phyloP scores from a whole-genome alignment of 2,888 invertebrate genomes.

The Tenthredo notha region DNA sequence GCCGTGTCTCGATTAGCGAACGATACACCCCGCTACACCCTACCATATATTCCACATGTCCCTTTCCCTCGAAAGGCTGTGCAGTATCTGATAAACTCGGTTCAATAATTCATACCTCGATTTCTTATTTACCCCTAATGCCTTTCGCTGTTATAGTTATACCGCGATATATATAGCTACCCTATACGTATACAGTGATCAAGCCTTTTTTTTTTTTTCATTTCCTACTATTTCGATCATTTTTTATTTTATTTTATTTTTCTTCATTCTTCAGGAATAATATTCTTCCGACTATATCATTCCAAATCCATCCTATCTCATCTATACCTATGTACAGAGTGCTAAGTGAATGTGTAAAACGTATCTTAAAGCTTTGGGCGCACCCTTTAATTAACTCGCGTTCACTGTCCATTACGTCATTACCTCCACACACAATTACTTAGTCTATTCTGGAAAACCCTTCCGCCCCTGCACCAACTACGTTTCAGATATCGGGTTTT shows the following conservation, averaged over 20 bases:
- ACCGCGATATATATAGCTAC: too few relatives aligned
- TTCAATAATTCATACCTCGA: conserved; percentile 34
- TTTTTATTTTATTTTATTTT: background rate
- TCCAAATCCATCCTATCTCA: background rate
- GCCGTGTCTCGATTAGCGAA: conserved; percentile 42
- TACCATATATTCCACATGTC: background rate
- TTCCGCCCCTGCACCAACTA: background rate
- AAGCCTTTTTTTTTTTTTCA: background rate
- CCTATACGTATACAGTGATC: too few relatives aligned
- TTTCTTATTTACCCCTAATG: conserved; percentile 29
- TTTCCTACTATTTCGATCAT: background rate
- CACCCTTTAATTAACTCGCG: conserved; percentile 68
- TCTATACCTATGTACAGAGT: background rate
- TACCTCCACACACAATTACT: conserved; percentile 68
- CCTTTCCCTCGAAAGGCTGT: conserved; percentile 9
- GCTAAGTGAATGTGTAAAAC: conserved; percentile 54
- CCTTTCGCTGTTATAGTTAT: background rate
- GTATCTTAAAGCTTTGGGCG: conserved; percentile 61
- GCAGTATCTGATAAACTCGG: conserved; percentile 35
- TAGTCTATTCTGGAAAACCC: conserved; percentile 56
- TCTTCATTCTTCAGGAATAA: background rate
- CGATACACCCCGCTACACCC: background rate
- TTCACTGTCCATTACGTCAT: conserved; percentile 63
- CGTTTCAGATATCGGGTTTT: too few relatives aligned
- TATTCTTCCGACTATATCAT: too few relatives aligned